A percentile compares a stretch with the other conserved stretches of the same genome.
phyloP scores from a whole-genome alignment of 1,140 invertebrate genomes.

The Cherax destructor region DNA sequence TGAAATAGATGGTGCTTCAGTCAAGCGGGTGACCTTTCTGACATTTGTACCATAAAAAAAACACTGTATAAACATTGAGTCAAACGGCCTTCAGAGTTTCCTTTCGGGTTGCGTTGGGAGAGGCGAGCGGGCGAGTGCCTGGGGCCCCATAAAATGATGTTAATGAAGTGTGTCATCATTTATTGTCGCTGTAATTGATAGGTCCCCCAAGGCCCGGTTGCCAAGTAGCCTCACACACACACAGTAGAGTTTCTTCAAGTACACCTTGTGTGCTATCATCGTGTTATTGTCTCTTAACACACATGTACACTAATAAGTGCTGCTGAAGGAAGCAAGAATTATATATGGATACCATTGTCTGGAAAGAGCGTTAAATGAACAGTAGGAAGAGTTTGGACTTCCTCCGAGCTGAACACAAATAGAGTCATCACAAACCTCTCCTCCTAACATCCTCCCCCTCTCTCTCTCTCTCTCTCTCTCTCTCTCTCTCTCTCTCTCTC shows the following conservation, averaged over 20 bases:
- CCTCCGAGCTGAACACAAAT: neutral
- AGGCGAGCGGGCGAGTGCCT: constrained; percentile 22
- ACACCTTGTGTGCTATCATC: too few species aligned
- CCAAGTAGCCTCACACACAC: neutral
- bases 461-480: constrained; percentile 6
- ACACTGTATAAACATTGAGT: too few species aligned
- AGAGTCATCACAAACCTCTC: constrained; percentile 33
- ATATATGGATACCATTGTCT: neutral
- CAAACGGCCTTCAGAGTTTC: too few species aligned
- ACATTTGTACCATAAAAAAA: too few species aligned
- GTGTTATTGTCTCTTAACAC: too few species aligned
- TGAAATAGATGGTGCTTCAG: too few species aligned
- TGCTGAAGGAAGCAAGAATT: neutral
- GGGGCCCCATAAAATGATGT: constrained; percentile 58
- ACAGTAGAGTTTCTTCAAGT: too few species aligned
- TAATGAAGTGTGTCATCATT: constrained; percentile 68
- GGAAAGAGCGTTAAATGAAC: neutral
- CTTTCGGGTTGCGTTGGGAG: neutral
- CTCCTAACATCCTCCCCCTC: neutral
- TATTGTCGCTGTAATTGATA: constrained; percentile 64
- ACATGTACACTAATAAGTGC: too few species aligned
- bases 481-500: neutral
- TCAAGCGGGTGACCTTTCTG: too few species aligned
- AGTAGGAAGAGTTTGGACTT: neutral
- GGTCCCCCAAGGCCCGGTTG: neutral